Conservation (phyloP, 2,113 vertebrate species). For the human region DNA sequence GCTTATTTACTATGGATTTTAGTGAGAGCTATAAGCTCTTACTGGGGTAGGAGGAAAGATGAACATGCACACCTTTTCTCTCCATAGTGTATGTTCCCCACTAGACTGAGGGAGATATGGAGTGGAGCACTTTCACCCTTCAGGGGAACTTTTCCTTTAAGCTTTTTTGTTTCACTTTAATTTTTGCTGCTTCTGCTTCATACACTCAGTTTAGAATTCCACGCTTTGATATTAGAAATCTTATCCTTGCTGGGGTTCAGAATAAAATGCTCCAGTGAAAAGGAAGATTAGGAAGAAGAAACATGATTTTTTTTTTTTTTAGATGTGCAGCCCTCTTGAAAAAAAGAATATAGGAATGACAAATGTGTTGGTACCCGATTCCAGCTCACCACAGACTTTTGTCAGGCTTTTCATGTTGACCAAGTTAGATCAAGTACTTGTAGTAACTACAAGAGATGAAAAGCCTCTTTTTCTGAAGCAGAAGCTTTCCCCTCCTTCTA, state of each 20-base stretch:
- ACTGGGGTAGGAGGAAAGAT: background rate
- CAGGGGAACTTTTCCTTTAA: background rate
- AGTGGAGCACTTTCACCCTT: background rate
- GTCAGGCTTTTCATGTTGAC: constrained; percentile 27
- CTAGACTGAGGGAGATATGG: background rate
- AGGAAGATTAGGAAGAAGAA: constrained; percentile 21
- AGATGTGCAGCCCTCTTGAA: background rate
- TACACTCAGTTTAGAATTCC: background rate
- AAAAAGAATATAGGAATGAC: background rate
- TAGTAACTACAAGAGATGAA: background rate
- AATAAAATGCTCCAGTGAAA: background rate
- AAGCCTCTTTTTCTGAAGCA: background rate
- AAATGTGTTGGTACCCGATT: background rate
- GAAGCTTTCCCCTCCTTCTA: background rate
- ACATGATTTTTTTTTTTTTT: background rate
- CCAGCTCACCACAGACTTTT: background rate
- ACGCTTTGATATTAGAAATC: background rate
- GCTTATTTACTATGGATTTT: background rate
- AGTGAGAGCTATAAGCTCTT: background rate
- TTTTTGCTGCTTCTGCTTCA: background rate
- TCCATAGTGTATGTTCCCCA: rapidly evolving
- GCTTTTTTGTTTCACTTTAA: background rate
- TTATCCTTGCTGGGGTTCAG: background rate
- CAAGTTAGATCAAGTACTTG: background rate
- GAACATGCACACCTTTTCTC: background rate